Percentiles rank a stretch among this genome's conserved stretches.
Conservation (phyloP, 2,888 invertebrate genomes). For the Diarsia dahlii region DNA sequence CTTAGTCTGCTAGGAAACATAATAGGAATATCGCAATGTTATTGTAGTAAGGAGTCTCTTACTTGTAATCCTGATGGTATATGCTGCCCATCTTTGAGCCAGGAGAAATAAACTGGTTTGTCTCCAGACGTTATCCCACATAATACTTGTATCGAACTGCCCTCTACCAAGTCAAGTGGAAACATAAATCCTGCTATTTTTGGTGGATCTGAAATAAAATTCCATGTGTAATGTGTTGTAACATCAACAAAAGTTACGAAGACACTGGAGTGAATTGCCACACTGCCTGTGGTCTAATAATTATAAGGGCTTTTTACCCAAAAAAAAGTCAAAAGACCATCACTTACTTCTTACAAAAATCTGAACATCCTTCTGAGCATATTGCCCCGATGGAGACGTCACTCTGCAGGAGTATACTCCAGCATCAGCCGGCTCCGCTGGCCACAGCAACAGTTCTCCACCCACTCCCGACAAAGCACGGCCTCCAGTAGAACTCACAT, state of each 20-base stretch:
- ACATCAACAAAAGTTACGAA: neutral
- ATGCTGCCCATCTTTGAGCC: constrained; percentile 92
- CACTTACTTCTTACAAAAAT: constrained; percentile 93
- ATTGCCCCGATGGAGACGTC: constrained; percentile 93
- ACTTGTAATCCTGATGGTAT: constrained; percentile 92
- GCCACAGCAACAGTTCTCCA: constrained; percentile 88
- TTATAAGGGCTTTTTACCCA: neutral
- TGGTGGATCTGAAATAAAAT: constrained; percentile 92
- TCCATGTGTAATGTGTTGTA: neutral
- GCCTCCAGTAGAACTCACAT: constrained; percentile 75
- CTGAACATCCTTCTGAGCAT: constrained; percentile 94
- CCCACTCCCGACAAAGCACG: constrained; percentile 77
- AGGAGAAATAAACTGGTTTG: constrained; percentile 93
- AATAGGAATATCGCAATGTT: neutral
- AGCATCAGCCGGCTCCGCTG: constrained; percentile 92
- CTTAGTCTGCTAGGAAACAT: neutral
- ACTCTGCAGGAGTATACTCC: constrained; percentile 95
- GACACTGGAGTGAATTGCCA: neutral
- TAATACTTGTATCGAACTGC: constrained; percentile 95
- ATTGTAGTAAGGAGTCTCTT: constrained; percentile 11
- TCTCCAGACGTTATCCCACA: constrained; percentile 94
- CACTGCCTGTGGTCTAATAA: neutral
- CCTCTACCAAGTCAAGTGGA: constrained; percentile 95
- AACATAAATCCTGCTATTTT: constrained; percentile 96
- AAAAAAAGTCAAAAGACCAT: constrained; percentile 45